A percentile compares a stretch with the other conserved stretches of the same genome.
These are phyloP conservation scores for Hoplodrina blanda DNA, from an alignment of 2,888 invertebrate genomes.

Conservation along the genomic window DNA sequence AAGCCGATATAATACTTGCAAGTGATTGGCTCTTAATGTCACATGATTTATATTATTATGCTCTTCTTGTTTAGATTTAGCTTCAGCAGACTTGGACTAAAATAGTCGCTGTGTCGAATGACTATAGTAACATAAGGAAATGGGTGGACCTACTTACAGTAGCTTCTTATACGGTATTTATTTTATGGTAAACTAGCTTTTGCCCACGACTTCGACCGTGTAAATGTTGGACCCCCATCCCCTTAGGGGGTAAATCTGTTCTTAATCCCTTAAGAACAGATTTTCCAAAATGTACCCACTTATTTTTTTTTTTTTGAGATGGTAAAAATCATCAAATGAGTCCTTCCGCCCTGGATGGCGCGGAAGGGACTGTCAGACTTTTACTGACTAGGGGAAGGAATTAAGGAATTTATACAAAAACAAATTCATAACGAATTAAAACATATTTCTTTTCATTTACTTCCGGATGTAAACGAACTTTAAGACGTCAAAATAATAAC, in stretches of 20 bases:
- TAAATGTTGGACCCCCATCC: too few species aligned
- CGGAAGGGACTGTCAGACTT: too few species aligned
- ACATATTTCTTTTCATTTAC: not conserved
- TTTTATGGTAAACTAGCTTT: not conserved
- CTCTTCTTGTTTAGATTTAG: not conserved
- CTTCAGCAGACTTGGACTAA: not conserved
- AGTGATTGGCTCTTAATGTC: conserved; percentile 26
- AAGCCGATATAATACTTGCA: conserved; percentile 24
- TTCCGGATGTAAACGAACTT: not conserved
- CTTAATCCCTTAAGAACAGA: too few species aligned
- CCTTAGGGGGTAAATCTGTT: too few species aligned
- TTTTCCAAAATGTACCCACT: too few species aligned
- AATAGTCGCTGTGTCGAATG: not conserved
- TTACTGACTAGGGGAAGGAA: too few species aligned
- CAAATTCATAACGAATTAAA: conserved; percentile 7
- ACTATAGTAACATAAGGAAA: not conserved
- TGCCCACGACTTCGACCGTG: too few species aligned
- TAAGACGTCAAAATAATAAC: conserved; percentile 16
- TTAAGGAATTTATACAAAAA: too few species aligned
- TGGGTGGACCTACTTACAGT: not conserved
- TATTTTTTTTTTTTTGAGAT: too few species aligned
- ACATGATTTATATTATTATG: not conserved
- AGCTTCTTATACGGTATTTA: not conserved
- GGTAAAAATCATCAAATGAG: too few species aligned
- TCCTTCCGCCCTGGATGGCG: too few species aligned